Base-by-base conservation (phyloP, 2,888 invertebrate genomes). In the Agrenia bidenticulata region DNA sequence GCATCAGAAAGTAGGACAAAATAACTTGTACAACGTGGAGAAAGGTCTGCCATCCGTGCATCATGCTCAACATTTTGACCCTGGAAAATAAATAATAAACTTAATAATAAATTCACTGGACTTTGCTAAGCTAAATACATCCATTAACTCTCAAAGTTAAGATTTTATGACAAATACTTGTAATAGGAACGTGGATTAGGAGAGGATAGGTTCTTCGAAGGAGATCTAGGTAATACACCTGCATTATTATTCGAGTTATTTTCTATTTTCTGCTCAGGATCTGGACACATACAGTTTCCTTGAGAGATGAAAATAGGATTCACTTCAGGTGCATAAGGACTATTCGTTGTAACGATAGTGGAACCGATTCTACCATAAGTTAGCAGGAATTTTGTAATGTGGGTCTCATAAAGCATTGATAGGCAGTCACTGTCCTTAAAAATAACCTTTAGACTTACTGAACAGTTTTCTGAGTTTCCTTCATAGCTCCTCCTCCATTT, bases 1-100 rank as follows among this genome's bases (percentile, higher is more conserved):
- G 83, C 96, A 96, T 96, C 57, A 96, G 84, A 81, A 94, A 88
- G 81, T 96, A 95, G 75, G 94, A 92, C 70, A 95, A 83, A 64
- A 92, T 85, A 78, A 96, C 91, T 82, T 95, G 95, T 21, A 95
- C 78, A 69, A 94, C 88, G 79, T 96, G 95, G 19, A 96, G 85
- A 17, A 88, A 81, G 17, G 95, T 94, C 82, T 96, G 95, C 81
- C 89, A 87, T 63, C 86, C 85, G 80, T 96, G 95, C 79, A 89
- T 87, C 77, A 83, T 80, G 77, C 92, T 94, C 78, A 91, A 80
- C 89, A 94, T 92, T 68, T 88, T 88, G 56, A 89, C 90, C 78
- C 90, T 94, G 85, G 17, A 83, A 84, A 59, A 69, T 66, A 72
- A 50, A 77, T 7, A 17, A 49, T 11, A 39, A 39, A 11, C 15